These are phyloP conservation scores for Gryllus longicercus DNA, from an alignment of 2,888 invertebrate genomes.

Conservation along the genomic window DNA sequence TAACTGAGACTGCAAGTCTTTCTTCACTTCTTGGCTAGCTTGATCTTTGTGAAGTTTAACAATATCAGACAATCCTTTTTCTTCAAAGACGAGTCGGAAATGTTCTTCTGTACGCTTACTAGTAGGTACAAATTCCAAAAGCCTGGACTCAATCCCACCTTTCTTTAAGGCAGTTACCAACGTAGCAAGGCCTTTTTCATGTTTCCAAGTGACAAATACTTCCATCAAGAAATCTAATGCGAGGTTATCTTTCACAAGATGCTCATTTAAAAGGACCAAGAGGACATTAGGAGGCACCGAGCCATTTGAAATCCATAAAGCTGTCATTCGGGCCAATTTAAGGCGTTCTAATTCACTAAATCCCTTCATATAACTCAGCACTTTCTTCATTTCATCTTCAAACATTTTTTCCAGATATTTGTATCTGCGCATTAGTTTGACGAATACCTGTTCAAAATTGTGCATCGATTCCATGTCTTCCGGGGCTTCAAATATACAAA, in stretches of 20 bases:
- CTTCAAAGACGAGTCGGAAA: conserved; percentile 74
- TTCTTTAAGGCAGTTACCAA: conserved; percentile 83
- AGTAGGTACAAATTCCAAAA: conserved; percentile 90
- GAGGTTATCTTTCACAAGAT: conserved; percentile 88
- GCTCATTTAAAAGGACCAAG: conserved; percentile 81
- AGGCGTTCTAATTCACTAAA: conserved; percentile 84
- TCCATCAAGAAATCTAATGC: conserved; percentile 92
- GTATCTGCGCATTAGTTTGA: conserved; percentile 94
- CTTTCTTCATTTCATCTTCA: conserved; percentile 96
- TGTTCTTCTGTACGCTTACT: conserved; percentile 90
- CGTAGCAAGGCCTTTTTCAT: conserved; percentile 81
- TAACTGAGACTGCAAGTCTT: conserved; percentile 69
- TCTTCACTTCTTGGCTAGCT: conserved; percentile 73
- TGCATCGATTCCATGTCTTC: conserved; percentile 88
- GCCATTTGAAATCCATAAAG: conserved; percentile 89
- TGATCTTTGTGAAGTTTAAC: conserved; percentile 55
- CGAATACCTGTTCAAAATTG: conserved; percentile 77
- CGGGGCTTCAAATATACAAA: conserved; percentile 85
- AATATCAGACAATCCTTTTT: conserved; percentile 75
- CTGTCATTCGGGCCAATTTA: conserved; percentile 91
- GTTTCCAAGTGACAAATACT: conserved; percentile 86
- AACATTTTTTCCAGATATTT: conserved; percentile 99
- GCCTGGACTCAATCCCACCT: conserved; percentile 73
- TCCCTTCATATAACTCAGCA: conserved; percentile 90
- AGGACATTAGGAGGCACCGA: conserved; percentile 87